Percentiles rank a stretch among this genome's conserved stretches.
Evolutionary conservation across 2,113 vertebrate genomes (phyloP).

Genomic region (Morone saxatilis): DNA sequence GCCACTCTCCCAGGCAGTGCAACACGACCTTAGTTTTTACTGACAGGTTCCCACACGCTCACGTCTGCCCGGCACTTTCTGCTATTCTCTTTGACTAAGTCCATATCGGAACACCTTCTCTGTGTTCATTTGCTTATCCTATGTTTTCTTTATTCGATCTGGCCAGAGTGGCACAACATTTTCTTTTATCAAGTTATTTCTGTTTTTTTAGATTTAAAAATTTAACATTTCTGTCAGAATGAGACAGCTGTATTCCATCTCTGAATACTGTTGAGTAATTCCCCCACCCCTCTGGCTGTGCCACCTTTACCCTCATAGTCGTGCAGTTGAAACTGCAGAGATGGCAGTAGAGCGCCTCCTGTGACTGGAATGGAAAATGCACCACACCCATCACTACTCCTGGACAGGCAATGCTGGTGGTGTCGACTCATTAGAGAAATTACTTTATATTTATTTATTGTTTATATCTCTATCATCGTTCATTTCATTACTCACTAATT

Average conservation of each 20-base stretch:
- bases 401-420: background rate
- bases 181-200: background rate
- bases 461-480: background rate
- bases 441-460: slow-evolving; percentile 3
- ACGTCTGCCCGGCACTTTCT: slow-evolving; percentile 48
- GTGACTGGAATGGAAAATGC: slow-evolving; percentile 61
- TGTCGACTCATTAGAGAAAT: background rate
- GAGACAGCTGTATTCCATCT: background rate
- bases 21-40: slow-evolving; percentile 53
- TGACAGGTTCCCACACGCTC: slow-evolving; percentile 78
- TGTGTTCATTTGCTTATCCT: slow-evolving; percentile 1
- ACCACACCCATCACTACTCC: slow-evolving; percentile 50
- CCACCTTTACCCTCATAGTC: background rate
- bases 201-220: background rate
- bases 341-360: slow-evolving; percentile 15
- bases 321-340: slow-evolving; percentile 5
- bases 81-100: slow-evolving; percentile 1
- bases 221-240: background rate
- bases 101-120: background rate
- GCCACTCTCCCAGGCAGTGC: slow-evolving; percentile 65
- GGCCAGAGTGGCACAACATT: background rate
- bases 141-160: background rate
- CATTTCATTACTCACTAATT: slow-evolving; percentile 39
- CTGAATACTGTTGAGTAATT: slow-evolving; percentile 14
- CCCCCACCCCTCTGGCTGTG: background rate